Percentiles rank a stretch among this genome's conserved stretches.
These are phyloP conservation scores for Achlya flavicornis DNA, from an alignment of 2,888 invertebrate genomes.

Conservation along the genomic window DNA sequence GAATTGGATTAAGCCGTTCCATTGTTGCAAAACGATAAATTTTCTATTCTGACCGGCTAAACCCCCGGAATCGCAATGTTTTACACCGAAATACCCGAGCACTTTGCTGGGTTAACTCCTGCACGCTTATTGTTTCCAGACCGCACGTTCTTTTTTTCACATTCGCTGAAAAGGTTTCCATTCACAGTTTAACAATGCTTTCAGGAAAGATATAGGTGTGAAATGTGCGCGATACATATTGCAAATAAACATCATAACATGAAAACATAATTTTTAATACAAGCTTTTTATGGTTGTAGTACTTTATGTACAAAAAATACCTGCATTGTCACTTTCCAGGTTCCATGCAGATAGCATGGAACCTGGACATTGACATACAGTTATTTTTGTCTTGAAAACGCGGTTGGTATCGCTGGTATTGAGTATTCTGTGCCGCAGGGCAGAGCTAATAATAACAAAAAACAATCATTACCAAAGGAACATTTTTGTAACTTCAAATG, in stretches of 20 bases:
- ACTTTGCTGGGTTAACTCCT: constrained; percentile 43
- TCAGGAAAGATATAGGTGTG: background rate
- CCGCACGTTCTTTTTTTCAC: constrained; percentile 33
- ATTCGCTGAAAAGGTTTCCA: constrained; percentile 34
- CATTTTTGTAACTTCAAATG: no score
- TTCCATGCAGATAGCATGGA: no score
- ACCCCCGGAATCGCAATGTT: constrained; percentile 56
- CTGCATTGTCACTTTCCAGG: no score
- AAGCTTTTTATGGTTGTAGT: no score
- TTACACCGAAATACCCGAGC: constrained; percentile 38
- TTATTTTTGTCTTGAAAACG: no score
- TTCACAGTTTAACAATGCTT: constrained; percentile 41
- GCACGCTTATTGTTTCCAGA: constrained; percentile 46
- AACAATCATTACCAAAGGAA: no score
- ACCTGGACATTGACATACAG: no score
- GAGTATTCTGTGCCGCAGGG: no score
- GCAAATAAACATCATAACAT: constrained; percentile 8
- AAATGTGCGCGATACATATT: background rate
- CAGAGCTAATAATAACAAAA: no score
- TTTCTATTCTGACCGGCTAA: constrained; percentile 64
- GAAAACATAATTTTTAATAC: no score
- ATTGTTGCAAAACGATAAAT: constrained; percentile 76
- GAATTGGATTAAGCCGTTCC: constrained; percentile 64
- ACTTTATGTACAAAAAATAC: no score
- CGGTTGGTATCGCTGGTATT: no score